phyloP scores from a whole-genome alignment of 2,113 vertebrate species.

The Crocuta crocuta region DNA sequence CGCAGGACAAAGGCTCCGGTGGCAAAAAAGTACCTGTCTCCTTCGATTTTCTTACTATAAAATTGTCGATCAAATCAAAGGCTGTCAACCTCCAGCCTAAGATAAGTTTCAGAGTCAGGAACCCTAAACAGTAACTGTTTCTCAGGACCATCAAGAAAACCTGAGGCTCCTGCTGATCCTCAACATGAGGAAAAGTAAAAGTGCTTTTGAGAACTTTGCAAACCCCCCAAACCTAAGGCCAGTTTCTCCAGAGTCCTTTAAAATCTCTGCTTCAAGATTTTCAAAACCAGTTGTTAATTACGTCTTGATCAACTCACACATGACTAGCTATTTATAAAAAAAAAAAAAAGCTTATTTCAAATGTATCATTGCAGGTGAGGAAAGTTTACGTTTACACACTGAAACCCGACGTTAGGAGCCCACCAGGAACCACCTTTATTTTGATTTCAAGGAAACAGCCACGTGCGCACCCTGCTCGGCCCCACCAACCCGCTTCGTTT shows the following conservation, averaged over 20 bases:
- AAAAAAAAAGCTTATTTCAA: too few relatives aligned
- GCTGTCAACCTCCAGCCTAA: not conserved
- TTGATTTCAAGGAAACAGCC: not conserved
- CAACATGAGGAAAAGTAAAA: not conserved
- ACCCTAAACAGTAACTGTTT: not conserved
- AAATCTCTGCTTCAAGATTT: not conserved
- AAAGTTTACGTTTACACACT: not conserved
- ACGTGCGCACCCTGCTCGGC: accelerated
- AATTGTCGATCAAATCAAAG: not conserved
- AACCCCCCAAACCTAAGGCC: not conserved
- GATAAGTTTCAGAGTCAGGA: not conserved
- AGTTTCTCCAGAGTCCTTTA: not conserved
- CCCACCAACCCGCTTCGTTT: not conserved
- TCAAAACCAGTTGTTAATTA: conserved; percentile 10
- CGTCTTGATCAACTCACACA: not conserved
- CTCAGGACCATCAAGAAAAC: not conserved
- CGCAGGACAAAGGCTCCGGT: not conserved
- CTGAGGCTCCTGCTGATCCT: not conserved
- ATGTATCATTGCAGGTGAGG: not conserved
- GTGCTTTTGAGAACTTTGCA: not conserved
- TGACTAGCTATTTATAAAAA: too few relatives aligned
- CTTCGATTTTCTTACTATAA: too few relatives aligned
- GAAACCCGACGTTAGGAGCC: not conserved
- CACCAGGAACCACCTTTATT: not conserved
- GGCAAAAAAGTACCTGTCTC: not conserved